Evolutionary conservation across 2,113 vertebrate species (phyloP), one percentile per base, ranked within the genome.

Genomic region (Pyxicephalus adspersus): DNA sequence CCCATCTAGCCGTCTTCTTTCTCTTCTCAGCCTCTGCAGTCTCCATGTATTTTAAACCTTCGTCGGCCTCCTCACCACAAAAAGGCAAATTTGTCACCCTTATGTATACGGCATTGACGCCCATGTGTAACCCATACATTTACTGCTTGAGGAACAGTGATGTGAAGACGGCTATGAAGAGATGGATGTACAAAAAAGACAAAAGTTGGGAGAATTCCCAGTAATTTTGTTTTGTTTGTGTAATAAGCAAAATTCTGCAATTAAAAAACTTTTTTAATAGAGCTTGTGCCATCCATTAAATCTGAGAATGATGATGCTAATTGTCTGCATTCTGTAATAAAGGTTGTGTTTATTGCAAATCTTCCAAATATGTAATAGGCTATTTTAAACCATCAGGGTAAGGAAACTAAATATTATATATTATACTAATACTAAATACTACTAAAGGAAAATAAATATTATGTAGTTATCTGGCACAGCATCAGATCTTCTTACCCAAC

Each of bases 81-180:
- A 68, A 60, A 20, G 52, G 54, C 6, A 67, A 57, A 79, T 29
- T 34, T 54, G 54, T 79, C 16, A 68, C 77, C 9, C 64, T 79
- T 52, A 68, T 79, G 77, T 79, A 79, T 25, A 81, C 83, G 0
- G 65, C 83, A 18, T 28, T 84, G 4, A 75, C 72, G 18, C 77
- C 83, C 16, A 64, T 80, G 65, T 63, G 52, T 4, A 84, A 84
- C 7, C 83, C 83, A 6, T 84, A 68, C n/a, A 84, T 84, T 25
- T 84, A 84, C 13, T 75, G 77, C 16, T 55, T 84, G 7, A 34
- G 83, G 22, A 84, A 84, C 23, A 70, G 52, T 28, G 77, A 84
- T 11, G 77, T 84, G 0, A 77, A 81, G n/a, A 22, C n/a, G 1
- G 52, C 76, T 20, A n/a, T 78, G 19, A 54, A 17, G 26, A 66